Evolutionary conservation across 2,113 vertebrate genomes (phyloP).

Genomic region (Heptranchias perlo): DNA sequence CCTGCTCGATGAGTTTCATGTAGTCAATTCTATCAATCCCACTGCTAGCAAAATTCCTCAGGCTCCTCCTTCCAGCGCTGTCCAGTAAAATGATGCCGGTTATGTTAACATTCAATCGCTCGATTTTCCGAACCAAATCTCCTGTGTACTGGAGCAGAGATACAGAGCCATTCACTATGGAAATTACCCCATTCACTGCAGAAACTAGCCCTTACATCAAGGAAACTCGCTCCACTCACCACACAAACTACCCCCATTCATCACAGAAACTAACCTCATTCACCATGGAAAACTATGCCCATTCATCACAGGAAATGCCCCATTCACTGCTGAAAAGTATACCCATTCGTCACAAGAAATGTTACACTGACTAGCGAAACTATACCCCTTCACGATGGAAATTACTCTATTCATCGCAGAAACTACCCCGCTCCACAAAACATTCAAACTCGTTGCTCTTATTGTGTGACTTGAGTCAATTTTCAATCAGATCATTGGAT

Average conservation of each 20-base stretch:
- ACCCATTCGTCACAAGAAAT: neutral
- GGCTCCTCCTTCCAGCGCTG: slow-evolving; percentile 47
- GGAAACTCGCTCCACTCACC: too few relatives aligned
- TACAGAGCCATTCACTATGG: neutral
- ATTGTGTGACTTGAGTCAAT: too few relatives aligned
- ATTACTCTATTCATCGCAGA: neutral
- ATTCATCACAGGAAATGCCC: neutral
- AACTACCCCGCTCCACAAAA: neutral
- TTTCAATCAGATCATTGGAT: neutral
- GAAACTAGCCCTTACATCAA: too few relatives aligned
- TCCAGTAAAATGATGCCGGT: slow-evolving; percentile 48
- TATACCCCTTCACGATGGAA: neutral
- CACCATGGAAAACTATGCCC: neutral
- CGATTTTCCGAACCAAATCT: slow-evolving; percentile 47
- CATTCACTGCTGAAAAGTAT: too few relatives aligned
- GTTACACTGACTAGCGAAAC: neutral
- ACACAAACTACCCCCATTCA: neutral
- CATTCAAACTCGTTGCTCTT: neutral
- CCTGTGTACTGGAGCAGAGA: slow-evolving; percentile 48
- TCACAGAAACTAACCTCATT: too few relatives aligned
- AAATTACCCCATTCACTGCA: neutral
- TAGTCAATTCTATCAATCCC: slow-evolving; percentile 49
- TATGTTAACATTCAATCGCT: slow-evolving; percentile 41
- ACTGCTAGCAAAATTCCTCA: slow-evolving; percentile 52
- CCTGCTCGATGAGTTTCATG: slow-evolving; percentile 50